Evolutionary conservation across 2,888 invertebrate genomes (phyloP).

Genomic region (Aproaerema taeniolella): DNA sequence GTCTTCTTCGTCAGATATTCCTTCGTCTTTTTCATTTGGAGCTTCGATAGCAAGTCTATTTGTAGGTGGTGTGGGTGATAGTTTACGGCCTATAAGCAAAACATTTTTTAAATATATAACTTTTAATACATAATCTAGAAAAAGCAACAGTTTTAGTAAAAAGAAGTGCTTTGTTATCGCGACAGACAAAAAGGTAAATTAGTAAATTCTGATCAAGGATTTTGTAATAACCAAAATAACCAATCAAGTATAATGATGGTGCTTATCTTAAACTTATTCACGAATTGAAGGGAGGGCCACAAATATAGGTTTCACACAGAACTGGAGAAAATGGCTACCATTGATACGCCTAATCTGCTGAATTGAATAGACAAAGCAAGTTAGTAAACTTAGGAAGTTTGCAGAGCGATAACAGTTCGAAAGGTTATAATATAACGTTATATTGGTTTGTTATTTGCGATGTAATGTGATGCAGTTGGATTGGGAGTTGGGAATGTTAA

Average conservation of each 20-base stretch:
- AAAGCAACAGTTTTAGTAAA: constrained; percentile 1
- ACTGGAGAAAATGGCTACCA: constrained; percentile 78
- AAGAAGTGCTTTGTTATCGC: constrained; percentile 6
- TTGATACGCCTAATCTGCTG: constrained; percentile 48
- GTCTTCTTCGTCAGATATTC: constrained; percentile 87
- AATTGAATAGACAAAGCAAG: constrained; percentile 46
- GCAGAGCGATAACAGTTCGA: constrained; percentile 28
- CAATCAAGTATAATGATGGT: constrained; percentile 32
- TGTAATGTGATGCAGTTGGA: constrained; percentile 18
- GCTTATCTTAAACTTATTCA: constrained; percentile 7
- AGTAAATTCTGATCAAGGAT: constrained; percentile 10
- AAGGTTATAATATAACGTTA: constrained; percentile 26
- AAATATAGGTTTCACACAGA: constrained; percentile 15
- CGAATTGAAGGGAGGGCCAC: constrained; percentile 8
- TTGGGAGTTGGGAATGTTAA: constrained; percentile 18
- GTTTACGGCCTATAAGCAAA: constrained; percentile 77
- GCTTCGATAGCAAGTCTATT: constrained; percentile 81
- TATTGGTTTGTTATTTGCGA: constrained; percentile 22
- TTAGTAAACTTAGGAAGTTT: constrained; percentile 54
- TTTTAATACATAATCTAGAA: not conserved
- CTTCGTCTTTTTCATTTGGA: constrained; percentile 83
- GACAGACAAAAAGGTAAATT: constrained; percentile 17
- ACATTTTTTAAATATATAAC: constrained; percentile 14
- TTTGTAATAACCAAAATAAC: too few relatives aligned
- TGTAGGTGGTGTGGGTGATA: constrained; percentile 82